Percentiles rank a stretch among this genome's conserved stretches.
Evolutionary conservation across 2,113 vertebrate genomes (phyloP).

Genomic region (Trachemys scripta): DNA sequence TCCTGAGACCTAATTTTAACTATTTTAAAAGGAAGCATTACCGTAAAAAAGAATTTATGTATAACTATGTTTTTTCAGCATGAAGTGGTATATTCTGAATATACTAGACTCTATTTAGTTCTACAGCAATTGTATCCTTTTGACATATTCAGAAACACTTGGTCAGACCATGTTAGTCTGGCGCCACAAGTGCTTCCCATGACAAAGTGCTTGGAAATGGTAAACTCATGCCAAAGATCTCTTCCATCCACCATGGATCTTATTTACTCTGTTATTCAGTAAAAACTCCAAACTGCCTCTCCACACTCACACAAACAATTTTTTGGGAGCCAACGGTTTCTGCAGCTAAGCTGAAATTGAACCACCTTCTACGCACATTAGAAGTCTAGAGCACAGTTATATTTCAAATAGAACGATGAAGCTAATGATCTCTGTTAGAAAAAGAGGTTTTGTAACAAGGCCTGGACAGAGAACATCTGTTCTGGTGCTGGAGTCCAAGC

Average conservation of each 20-base stretch:
- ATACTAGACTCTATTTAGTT: background rate
- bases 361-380: background rate
- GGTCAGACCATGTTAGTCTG: background rate
- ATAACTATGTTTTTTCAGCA: background rate
- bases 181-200: background rate
- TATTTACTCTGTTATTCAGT: slow-evolving; percentile 2
- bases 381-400: background rate
- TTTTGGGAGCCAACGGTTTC: background rate
- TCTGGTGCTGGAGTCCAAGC: background rate
- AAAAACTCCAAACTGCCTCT: background rate
- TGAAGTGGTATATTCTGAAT: background rate
- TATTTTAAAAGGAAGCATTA: background rate
- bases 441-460: background rate
- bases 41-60: background rate
- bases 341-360: slow-evolving; percentile 7
- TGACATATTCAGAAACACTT: background rate
- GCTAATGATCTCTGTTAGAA: background rate
- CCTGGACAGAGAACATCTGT: background rate
- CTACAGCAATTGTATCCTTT: background rate
- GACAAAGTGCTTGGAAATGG: background rate
- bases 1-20: background rate
- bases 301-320: background rate
- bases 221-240: background rate
- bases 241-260: background rate
- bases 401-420: slow-evolving; percentile 9